A percentile compares a stretch with the other conserved stretches of the same genome.
Evolutionary conservation across 2,113 vertebrate genomes (phyloP).

Genomic region (Probosciger aterrimus): DNA sequence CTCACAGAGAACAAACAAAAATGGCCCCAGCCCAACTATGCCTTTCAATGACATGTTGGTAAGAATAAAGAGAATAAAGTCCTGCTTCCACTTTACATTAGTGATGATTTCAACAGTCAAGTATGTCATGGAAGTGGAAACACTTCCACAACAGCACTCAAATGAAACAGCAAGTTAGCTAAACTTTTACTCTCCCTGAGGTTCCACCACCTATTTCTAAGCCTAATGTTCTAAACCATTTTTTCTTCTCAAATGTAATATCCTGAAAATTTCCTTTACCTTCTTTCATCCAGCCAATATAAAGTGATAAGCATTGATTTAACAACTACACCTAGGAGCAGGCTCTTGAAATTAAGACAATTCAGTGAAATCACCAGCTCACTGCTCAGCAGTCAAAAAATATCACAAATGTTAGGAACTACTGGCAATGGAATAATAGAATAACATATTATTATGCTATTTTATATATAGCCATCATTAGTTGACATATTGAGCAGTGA

Average conservation of each 20-base stretch:
- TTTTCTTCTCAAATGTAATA: neutral
- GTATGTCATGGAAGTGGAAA: neutral
- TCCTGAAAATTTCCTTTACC: neutral
- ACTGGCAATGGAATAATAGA: neutral
- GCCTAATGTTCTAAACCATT: neutral
- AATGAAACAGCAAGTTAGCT: neutral
- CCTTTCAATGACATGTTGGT: neutral
- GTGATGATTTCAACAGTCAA: neutral
- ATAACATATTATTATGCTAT: neutral
- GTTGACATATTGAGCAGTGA: neutral
- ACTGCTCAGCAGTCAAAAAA: neutral
- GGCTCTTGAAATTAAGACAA: neutral
- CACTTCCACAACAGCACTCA: neutral
- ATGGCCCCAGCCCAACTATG: neutral
- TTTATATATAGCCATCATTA: neutral
- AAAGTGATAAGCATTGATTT: neutral
- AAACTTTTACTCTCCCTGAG: neutral
- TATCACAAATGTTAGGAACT: neutral
- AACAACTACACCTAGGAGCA: neutral
- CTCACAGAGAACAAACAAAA: neutral
- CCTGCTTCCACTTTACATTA: neutral
- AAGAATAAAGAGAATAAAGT: neutral
- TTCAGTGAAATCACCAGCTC: neutral
- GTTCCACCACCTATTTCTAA: neutral
- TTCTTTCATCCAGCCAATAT: neutral